phyloP scores from a whole-genome alignment of 1,140 invertebrate genomes.

The Caenorhabditis inopinata region DNA sequence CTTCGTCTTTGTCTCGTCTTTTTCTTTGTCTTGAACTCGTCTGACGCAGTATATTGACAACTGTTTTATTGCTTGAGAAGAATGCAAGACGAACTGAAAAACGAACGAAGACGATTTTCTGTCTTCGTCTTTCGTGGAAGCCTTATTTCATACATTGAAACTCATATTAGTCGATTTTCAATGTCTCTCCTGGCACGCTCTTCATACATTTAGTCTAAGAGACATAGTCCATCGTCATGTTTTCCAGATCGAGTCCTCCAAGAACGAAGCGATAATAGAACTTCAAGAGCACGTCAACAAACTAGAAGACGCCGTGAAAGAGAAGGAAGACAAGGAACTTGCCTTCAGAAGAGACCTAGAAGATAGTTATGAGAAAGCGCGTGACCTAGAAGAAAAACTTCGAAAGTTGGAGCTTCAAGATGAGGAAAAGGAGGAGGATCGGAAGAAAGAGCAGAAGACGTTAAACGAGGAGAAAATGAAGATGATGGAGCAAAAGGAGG shows the following conservation, averaged over 20 bases:
- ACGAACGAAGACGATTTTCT: no score
- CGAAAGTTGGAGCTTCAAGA: not conserved
- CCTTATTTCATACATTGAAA: no score
- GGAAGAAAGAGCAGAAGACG: conserved; percentile 13
- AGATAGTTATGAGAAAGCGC: not conserved
- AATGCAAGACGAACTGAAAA: no score
- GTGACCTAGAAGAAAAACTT: conserved; percentile 33
- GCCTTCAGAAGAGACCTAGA: conserved; percentile 18
- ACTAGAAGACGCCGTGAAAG: conserved; percentile 18
- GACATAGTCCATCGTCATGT: no score
- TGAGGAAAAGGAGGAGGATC: conserved; percentile 21
- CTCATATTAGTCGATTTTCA: no score
- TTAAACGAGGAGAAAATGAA: conserved; percentile 9
- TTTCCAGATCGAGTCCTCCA: conserved; percentile 31
- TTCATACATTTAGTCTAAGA: no score
- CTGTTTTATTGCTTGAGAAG: no score
- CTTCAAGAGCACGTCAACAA: conserved; percentile 14
- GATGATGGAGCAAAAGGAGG: not conserved
- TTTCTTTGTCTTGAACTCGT: no score
- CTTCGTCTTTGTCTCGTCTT: no score
- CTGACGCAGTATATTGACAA: no score
- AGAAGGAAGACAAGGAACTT: not conserved
- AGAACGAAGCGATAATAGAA: not conserved
- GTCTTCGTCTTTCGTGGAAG: no score
- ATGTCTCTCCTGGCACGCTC: no score